phyloP scores from a whole-genome alignment of 2,797 vertebrate species.

The Syndactyla subalaris region DNA sequence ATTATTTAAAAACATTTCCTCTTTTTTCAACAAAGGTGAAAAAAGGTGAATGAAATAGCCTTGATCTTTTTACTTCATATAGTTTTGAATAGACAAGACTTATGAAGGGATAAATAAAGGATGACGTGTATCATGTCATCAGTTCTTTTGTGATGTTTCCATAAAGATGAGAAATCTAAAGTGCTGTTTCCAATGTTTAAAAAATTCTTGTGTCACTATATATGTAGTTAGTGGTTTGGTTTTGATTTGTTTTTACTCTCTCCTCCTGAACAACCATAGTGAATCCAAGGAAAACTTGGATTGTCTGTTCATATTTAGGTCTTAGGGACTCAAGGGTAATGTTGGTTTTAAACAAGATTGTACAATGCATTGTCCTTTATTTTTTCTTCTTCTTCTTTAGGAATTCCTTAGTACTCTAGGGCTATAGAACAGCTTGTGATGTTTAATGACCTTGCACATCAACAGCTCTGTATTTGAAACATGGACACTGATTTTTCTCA shows the following conservation, averaged over 20 bases:
- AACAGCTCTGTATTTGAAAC: constrained; percentile 51
- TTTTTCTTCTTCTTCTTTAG: background rate
- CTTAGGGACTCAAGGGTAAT: background rate
- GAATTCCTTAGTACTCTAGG: constrained; percentile 29
- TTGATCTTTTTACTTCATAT: background rate
- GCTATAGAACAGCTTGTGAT: background rate
- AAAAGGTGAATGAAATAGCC: background rate
- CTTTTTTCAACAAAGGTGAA: background rate
- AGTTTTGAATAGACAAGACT: background rate
- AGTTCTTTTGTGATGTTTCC: background rate
- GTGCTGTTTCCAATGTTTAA: constrained; percentile 1
- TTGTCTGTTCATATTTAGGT: background rate
- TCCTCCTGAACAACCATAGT: background rate
- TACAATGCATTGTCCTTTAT: background rate
- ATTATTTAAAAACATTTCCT: background rate
- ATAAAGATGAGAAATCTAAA: background rate
- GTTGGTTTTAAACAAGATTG: background rate
- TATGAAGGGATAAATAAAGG: background rate
- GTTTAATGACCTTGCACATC: constrained; percentile 22
- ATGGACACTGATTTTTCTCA: constrained; percentile 30
- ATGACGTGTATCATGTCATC: background rate
- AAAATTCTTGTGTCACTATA: background rate
- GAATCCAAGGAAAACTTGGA: background rate
- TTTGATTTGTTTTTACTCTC: background rate
- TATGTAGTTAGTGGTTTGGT: background rate